phyloP scores from a whole-genome alignment of 2,797 vertebrate species.

The Trachops cirrhosus region DNA sequence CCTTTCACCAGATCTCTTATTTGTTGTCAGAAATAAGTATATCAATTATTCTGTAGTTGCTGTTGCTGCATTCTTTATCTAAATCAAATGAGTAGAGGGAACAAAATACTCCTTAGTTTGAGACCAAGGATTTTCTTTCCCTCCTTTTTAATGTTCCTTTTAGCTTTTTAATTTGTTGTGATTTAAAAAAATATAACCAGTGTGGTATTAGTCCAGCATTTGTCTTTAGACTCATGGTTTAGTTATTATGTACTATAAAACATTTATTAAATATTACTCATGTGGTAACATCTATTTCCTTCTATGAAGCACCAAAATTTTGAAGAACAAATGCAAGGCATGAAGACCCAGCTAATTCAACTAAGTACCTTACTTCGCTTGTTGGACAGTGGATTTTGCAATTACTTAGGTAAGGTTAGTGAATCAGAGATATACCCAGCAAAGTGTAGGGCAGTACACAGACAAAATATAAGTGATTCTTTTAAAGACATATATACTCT shows the following conservation, averaged over 20 bases:
- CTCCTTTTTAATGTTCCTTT: slow-evolving; percentile 26
- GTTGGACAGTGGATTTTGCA: slow-evolving; percentile 95
- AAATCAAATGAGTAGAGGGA: slow-evolving; percentile 26
- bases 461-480: not conserved
- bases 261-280: slow-evolving; percentile 20
- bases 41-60: not conserved
- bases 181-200: not conserved
- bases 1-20: not conserved
- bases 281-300: slow-evolving; percentile 66
- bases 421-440: not conserved
- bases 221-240: slow-evolving; percentile 33
- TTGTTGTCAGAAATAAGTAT: not conserved
- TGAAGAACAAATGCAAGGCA: slow-evolving; percentile 98
- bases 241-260: slow-evolving; percentile 29
- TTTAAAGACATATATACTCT: not conserved
- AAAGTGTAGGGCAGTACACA: not conserved
- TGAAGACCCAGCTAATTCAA: slow-evolving; percentile 97
- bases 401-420: slow-evolving; percentile 91
- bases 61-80: not conserved
- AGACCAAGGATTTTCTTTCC: not conserved
- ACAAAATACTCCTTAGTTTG: slow-evolving; percentile 10
- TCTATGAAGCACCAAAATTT: slow-evolving; percentile 94
- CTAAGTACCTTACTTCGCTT: slow-evolving; percentile 94
- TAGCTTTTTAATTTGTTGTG: slow-evolving; percentile 39
- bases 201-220: not conserved